These are phyloP conservation scores for Sabellastarte sp. DNA, from an alignment of 2,888 invertebrate species.

Conservation along the genomic window DNA sequence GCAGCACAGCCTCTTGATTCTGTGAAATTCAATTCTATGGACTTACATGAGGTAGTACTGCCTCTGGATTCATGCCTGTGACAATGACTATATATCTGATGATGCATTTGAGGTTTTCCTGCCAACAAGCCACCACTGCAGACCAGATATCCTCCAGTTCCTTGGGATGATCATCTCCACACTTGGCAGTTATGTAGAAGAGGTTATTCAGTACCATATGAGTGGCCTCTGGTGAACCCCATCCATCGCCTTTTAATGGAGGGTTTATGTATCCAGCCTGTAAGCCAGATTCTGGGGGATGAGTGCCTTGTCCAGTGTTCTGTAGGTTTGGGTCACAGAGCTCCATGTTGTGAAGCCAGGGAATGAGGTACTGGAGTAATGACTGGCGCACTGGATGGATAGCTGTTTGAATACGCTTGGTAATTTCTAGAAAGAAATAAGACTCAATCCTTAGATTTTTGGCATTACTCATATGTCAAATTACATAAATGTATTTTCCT, in stretches of 20 bases:
- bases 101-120: conserved; percentile 94
- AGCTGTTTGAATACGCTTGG: conserved; percentile 93
- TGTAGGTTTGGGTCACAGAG: conserved; percentile 94
- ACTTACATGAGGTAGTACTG: conserved; percentile 82
- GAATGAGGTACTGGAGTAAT: conserved; percentile 86
- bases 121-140: conserved; percentile 89
- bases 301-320: neutral
- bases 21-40: neutral
- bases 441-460: too few relatives aligned
- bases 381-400: conserved; percentile 88
- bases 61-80: conserved; percentile 94
- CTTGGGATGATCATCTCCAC: conserved; percentile 91
- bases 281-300: neutral
- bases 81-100: conserved; percentile 93
- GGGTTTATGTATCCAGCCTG: conserved; percentile 57
- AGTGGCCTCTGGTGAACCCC: conserved; percentile 96
- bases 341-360: conserved; percentile 99
- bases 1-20: too few relatives aligned
- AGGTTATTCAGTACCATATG: conserved; percentile 99
- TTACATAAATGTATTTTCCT: too few relatives aligned
- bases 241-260: conserved; percentile 82
- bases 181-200: conserved; percentile 92
- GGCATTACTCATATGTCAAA: too few relatives aligned
- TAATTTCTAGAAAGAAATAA: conserved; percentile 90
- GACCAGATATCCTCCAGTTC: conserved; percentile 97